These are phyloP conservation scores for Platichthys flesus DNA, from an alignment of 2,113 vertebrate species.

Conservation along the genomic window DNA sequence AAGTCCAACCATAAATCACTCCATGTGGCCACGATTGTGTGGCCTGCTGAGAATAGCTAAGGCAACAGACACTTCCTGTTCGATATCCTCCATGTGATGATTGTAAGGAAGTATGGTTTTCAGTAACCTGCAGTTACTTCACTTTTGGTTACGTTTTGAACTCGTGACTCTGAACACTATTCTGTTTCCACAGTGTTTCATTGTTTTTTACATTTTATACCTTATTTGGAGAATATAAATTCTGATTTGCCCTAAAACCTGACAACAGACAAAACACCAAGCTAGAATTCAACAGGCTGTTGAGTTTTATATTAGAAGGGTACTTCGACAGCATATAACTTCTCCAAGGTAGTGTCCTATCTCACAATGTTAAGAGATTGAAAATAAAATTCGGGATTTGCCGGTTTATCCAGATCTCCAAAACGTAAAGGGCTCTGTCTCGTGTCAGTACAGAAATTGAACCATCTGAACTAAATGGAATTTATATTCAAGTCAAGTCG, in stretches of 20 bases:
- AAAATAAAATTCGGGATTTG: too few species aligned
- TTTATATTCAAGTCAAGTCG: too few species aligned
- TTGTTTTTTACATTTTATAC: background rate
- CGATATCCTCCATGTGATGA: slow-evolving; percentile 13
- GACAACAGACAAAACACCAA: background rate
- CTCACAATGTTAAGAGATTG: too few species aligned
- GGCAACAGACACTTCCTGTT: background rate
- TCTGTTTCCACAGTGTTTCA: background rate
- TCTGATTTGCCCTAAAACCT: background rate
- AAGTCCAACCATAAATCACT: slow-evolving; percentile 48
- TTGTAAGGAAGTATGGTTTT: background rate
- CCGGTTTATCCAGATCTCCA: too few species aligned
- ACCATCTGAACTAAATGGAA: too few species aligned
- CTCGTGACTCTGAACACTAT: background rate
- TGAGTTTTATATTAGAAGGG: too few species aligned
- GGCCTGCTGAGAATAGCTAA: slow-evolving; percentile 29
- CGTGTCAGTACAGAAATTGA: too few species aligned
- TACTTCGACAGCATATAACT: too few species aligned
- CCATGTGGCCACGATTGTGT: slow-evolving; percentile 39
- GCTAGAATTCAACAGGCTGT: too few species aligned
- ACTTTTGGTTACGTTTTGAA: background rate
- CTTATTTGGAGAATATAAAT: background rate
- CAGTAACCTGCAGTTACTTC: background rate
- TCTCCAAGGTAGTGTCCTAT: too few species aligned
- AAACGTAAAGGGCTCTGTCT: too few species aligned